Base-by-base conservation (phyloP, 2,888 invertebrate genomes). In the Hirtodrosophila trivittata region DNA sequence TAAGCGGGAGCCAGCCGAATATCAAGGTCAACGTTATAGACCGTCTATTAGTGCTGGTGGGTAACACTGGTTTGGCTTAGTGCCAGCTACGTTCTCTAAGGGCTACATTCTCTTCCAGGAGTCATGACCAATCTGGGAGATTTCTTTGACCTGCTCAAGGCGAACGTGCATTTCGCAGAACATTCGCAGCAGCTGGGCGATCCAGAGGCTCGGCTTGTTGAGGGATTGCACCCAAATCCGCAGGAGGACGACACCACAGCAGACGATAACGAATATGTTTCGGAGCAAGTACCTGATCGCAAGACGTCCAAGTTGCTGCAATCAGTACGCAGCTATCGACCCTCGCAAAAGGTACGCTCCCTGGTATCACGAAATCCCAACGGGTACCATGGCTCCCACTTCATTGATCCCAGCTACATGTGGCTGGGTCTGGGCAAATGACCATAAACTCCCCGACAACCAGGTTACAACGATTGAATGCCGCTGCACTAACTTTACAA, bases 331-430 rank as follows among this genome's bases (percentile, higher is more conserved):
- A 90, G 87, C 32, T 92, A 92, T 77, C 84, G 91, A 42, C 92
- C 92, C 8, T 92, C 92, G 6, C 91, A 91, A 67, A 91, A 91
- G 75, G 89, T 92, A 49, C 89, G 94, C 90, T 93, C 93, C 62
- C 91, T 93, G 89, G 92, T 93, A 82, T 92, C 93, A 81, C 89
- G 91, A 50, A 92, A 93, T 77, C 92, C 92, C 4, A 90, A 90
- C 26, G 91, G 91, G 37, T 92, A 93, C 84, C 93, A 93, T 30
- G 92, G 92, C 1, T 93, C 93, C 45, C 93, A 94, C 85, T 92
- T 92, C 70, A 92, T 93, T 81, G 93, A 94, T 89, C 94, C 94
- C 30, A 93, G 92, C 58, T 91, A 93, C 88, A 92, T 94, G 92
- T 94, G 94, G 94, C 91, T 93, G 32, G 94, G 94, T 9, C 92